A percentile compares a stretch with the other conserved stretches of the same genome.
phyloP scores from a whole-genome alignment of 2,888 invertebrate genomes.

The Andrena trimmerana region DNA sequence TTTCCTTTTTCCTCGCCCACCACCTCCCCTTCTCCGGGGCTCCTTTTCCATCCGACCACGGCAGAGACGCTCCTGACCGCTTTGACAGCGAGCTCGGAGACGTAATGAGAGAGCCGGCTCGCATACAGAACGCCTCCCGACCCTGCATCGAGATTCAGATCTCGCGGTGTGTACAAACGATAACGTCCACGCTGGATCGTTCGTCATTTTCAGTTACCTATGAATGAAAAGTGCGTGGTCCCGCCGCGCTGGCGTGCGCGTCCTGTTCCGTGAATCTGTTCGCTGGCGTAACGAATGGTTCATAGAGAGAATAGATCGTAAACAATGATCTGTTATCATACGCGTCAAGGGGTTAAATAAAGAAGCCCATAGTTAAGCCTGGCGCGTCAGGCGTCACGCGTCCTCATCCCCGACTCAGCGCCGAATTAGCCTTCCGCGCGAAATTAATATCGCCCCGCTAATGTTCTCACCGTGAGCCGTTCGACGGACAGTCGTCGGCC shows the following conservation, averaged over 20 bases:
- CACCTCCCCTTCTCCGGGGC: neutral
- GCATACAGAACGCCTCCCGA: conserved; percentile 60
- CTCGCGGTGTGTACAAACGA: conserved; percentile 62
- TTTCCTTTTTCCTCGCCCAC: conserved; percentile 14
- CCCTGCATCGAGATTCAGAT: conserved; percentile 65
- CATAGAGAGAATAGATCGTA: neutral
- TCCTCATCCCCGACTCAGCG: too few species aligned
- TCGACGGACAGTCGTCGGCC: conserved; percentile 55
- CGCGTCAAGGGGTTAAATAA: too few species aligned
- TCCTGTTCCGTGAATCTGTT: conserved; percentile 27
- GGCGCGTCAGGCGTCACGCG: neutral
- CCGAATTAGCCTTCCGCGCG: neutral
- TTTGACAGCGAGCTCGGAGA: conserved; percentile 64
- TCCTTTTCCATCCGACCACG: conserved; percentile 19
- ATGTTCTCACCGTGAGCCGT: conserved; percentile 10
- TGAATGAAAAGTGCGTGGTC: conserved; percentile 58
- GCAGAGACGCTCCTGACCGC: conserved; percentile 31
- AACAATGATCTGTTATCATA: too few species aligned
- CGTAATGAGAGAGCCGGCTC: conserved; percentile 68
- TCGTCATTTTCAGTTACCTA: conserved; percentile 54
- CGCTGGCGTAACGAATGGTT: neutral
- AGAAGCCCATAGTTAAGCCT: too few species aligned
- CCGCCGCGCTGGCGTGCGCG: conserved; percentile 29
- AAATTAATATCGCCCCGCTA: conserved; percentile 21
- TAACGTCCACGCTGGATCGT: conserved; percentile 50